Conservation (phyloP, 2,888 invertebrate genomes). For the Celastrina argiolus region DNA sequence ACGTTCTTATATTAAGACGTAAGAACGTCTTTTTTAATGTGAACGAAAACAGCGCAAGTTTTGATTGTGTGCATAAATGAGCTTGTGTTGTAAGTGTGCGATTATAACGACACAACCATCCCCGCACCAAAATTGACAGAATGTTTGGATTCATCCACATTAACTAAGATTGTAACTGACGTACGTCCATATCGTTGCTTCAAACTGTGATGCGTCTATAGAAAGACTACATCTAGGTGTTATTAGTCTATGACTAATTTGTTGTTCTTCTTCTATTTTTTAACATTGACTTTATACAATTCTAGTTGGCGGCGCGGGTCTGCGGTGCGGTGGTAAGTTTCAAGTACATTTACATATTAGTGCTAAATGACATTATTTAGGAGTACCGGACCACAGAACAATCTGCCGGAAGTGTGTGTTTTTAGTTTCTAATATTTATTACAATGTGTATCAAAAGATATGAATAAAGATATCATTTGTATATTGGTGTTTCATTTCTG, state of each 20-base stretch:
- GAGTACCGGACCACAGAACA: slow-evolving; percentile 13
- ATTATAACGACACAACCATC: no score
- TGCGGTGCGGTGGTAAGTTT: slow-evolving; percentile 61
- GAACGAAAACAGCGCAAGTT: no score
- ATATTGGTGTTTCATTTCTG: slow-evolving; percentile 40
- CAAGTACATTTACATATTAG: slow-evolving; percentile 48
- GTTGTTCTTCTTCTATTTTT: background rate
- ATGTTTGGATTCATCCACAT: no score
- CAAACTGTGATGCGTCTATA: no score
- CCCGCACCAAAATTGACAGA: no score
- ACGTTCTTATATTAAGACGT: no score
- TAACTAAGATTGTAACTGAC: no score
- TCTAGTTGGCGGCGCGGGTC: slow-evolving; percentile 55
- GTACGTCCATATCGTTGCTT: no score
- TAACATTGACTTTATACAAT: slow-evolving; percentile 38
- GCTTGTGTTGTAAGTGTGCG: no score
- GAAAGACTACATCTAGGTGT: no score
- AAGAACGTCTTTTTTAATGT: no score
- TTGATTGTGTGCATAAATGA: no score
- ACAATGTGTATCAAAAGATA: slow-evolving; percentile 24
- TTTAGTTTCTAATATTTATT: slow-evolving; percentile 7
- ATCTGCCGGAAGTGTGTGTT: slow-evolving; percentile 17
- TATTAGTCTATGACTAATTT: background rate
- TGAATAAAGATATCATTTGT: slow-evolving; percentile 42
- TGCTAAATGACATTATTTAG: slow-evolving; percentile 44